Conservation (phyloP, 2,113 vertebrate species). For the Recurvirostra avosetta region DNA sequence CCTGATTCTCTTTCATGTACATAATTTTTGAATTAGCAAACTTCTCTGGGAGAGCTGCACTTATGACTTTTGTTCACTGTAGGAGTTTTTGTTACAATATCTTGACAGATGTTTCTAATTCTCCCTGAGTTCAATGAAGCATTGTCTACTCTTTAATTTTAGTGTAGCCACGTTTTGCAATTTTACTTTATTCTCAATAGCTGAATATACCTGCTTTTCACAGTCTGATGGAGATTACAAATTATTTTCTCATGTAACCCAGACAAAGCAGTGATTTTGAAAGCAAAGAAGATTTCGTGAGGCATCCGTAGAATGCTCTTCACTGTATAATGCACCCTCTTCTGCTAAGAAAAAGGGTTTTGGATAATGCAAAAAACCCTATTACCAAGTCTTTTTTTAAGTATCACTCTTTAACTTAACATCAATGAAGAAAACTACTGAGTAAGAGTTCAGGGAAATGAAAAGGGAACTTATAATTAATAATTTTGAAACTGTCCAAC, state of each 20-base stretch:
- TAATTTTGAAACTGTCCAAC: neutral
- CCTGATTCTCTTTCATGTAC: neutral
- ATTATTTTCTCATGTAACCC: neutral
- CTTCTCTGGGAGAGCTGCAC: neutral
- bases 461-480: neutral
- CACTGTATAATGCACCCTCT: neutral
- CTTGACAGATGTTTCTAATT: constrained; percentile 21
- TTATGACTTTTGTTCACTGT: neutral
- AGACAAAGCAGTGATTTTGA: neutral
- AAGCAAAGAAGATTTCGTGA: neutral
- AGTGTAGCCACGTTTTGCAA: neutral
- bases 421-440: neutral
- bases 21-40: neutral
- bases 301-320: neutral
- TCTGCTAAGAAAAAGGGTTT: neutral
- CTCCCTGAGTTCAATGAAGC: neutral
- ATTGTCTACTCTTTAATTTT: neutral
- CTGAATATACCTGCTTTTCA: neutral
- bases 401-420: neutral
- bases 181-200: neutral
- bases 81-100: neutral
- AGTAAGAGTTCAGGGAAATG: neutral
- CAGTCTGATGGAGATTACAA: neutral
- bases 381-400: neutral
- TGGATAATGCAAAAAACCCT: neutral